These are phyloP conservation scores for Drosophila pseudotakahashii DNA, from an alignment of 2,888 invertebrate species.

Conservation along the genomic window DNA sequence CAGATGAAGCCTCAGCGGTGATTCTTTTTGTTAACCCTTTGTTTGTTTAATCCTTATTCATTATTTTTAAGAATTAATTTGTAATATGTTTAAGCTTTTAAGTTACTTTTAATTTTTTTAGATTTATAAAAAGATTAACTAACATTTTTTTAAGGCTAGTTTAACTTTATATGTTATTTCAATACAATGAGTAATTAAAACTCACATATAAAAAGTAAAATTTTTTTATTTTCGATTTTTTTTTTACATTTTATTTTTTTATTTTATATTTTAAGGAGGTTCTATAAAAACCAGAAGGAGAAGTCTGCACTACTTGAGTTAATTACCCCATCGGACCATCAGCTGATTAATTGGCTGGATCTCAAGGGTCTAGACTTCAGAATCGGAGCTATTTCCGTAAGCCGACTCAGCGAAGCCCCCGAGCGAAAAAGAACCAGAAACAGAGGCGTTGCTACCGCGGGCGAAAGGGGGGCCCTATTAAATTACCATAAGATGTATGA, in stretches of 20 bases:
- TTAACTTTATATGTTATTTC: too few species aligned
- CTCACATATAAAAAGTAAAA: too few species aligned
- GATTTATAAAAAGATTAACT: too few species aligned
- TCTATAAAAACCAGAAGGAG: too few species aligned
- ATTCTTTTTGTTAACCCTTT: not conserved
- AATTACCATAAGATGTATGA: not conserved
- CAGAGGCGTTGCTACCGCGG: constrained; percentile 19
- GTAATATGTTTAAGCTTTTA: too few species aligned
- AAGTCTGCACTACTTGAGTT: constrained; percentile 8
- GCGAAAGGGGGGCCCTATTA: not conserved
- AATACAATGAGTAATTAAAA: too few species aligned
- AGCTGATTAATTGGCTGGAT: constrained; percentile 35
- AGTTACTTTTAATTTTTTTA: too few species aligned
- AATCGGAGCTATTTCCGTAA: constrained; percentile 39
- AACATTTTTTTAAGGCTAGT: too few species aligned
- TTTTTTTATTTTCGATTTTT: too few species aligned
- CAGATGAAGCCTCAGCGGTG: not conserved
- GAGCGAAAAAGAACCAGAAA: not conserved
- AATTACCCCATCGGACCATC: constrained; percentile 15
- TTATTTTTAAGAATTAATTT: not conserved
- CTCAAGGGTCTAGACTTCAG: constrained; percentile 14
- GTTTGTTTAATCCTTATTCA: not conserved
- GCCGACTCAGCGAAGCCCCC: constrained; percentile 20
- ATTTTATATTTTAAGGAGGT: too few species aligned
- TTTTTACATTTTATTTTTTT: too few species aligned